Percentiles rank a stretch among this genome's conserved stretches.
These are phyloP conservation scores for Fulica atra DNA, from an alignment of 2,113 vertebrate genomes.

Conservation along the genomic window DNA sequence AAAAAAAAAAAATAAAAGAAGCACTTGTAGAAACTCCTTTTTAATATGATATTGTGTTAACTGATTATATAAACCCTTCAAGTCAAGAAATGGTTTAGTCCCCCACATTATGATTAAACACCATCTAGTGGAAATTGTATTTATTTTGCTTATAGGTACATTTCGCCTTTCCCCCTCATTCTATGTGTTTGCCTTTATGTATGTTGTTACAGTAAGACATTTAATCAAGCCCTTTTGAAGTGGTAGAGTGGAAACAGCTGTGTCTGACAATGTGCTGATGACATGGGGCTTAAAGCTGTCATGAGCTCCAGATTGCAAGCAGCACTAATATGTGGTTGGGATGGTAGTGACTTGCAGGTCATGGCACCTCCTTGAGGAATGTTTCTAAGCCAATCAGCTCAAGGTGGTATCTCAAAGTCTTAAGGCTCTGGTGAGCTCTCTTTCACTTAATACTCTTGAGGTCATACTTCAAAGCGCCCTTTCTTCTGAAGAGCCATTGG, in stretches of 20 bases:
- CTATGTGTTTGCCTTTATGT: conserved; percentile 41
- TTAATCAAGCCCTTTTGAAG: conserved; percentile 72
- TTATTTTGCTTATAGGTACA: conserved; percentile 70
- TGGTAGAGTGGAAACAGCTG: conserved; percentile 73
- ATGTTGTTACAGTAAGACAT: conserved; percentile 65
- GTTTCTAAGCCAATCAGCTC: conserved; percentile 60
- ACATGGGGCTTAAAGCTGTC: conserved; percentile 62
- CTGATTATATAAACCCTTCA: conserved; percentile 47
- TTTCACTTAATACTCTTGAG: conserved; percentile 70
- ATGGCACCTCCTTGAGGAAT: conserved; percentile 60
- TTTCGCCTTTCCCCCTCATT: conserved; percentile 49
- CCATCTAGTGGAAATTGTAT: conserved; percentile 39
- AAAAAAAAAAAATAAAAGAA: conserved; percentile 17
- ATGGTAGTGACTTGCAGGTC: conserved; percentile 57
- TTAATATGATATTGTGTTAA: conserved; percentile 56
- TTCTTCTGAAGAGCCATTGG: conserved; percentile 37
- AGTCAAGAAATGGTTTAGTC: conserved; percentile 27
- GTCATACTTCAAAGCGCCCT: conserved; percentile 67
- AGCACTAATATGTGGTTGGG: conserved; percentile 49
- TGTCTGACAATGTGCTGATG: conserved; percentile 59
- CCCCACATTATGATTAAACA: conserved; percentile 33
- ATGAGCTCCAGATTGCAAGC: conserved; percentile 51
- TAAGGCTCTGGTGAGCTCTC: conserved; percentile 51
- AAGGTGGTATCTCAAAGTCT: conserved; percentile 54
- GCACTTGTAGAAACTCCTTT: conserved; percentile 43